Percentiles rank a stretch among this genome's conserved stretches.
Conservation (phyloP, 2,113 vertebrate species). For the Spea bombifrons region DNA sequence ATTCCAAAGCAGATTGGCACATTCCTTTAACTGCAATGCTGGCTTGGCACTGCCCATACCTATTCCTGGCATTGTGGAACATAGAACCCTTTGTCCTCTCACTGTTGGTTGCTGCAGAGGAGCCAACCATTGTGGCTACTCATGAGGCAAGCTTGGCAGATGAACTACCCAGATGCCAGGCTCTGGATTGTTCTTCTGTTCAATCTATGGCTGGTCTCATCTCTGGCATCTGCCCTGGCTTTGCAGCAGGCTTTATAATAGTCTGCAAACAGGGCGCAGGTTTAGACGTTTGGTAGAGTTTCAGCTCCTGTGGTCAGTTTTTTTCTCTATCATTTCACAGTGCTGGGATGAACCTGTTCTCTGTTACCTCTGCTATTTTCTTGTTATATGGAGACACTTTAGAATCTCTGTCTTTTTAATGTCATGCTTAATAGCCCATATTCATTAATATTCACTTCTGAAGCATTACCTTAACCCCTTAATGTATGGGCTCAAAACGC, state of each 20-base stretch:
- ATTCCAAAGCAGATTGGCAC: constrained; percentile 75
- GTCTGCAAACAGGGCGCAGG: constrained; percentile 72
- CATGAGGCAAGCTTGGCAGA: constrained; percentile 76
- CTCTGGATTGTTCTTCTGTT: constrained; percentile 79
- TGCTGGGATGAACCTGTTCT: background rate
- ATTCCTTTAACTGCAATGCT: constrained; percentile 63
- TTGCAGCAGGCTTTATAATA: constrained; percentile 70
- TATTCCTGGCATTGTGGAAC: constrained; percentile 71
- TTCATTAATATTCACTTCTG: too few relatives aligned
- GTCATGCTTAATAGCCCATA: too few relatives aligned
- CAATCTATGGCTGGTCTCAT: constrained; percentile 71
- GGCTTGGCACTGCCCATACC: constrained; percentile 67
- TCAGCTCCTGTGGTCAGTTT: constrained; percentile 63
- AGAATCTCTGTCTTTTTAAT: too few relatives aligned
- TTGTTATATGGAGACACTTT: too few relatives aligned
- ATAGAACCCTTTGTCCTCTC: constrained; percentile 76
- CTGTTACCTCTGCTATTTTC: background rate
- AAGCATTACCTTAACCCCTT: too few relatives aligned
- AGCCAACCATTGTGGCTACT: constrained; percentile 79
- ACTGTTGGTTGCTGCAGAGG: constrained; percentile 73
- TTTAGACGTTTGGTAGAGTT: constrained; percentile 73
- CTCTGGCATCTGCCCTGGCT: constrained; percentile 77
- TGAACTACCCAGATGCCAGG: constrained; percentile 80
- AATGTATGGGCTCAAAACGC: too few relatives aligned
- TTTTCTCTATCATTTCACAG: constrained; percentile 8